Base-by-base conservation (phyloP, 2,888 invertebrate species). In the Coronaproctus castanopsis region DNA sequence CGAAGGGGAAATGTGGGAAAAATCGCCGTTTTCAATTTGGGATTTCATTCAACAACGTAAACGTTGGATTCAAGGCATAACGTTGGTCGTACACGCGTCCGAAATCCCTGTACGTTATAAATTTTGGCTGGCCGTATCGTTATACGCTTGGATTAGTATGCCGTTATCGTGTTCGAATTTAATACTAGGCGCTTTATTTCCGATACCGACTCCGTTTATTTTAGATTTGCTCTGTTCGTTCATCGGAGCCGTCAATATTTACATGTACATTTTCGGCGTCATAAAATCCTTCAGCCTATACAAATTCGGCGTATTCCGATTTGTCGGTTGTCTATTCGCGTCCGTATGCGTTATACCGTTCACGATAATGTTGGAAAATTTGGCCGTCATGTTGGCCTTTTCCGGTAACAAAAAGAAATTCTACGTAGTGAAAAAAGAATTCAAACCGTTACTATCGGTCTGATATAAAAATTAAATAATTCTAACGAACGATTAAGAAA, bases 1-100 rank as follows among this genome's bases (percentile, higher is more conserved):
- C 65, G 93, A 96, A 71, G 95, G 96, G 55, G 95, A 96, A 75
- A 95, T 96, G 95, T 92, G 92, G 85, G 96, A 96, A 71, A 95
- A 95, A 70, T 91, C 90, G 2, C 95, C 95, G 2, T 96, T 96
- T 71, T 88, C 90, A 1, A 74, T 95, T 36, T 83, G 86, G 80
- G 96, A 96, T 72, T 92, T 95, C 68, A 80, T 96, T 65, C 93
- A 95, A 71, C 96, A 96, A 70, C 78, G 96, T 61, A 95, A 96
- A 71, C 80, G 95, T 57, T 96, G 96, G 96, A 79, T 96, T 58
- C 87, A 90, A 75, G 90, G 90, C 69, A 89, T 90, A 67, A 77
- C 87, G 19, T 75, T 91, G 62, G 90, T 90, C 20, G 88, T 90
- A 54, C 89, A 90, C 72, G 87, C 89, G 58, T 83, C 84, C 70